Evolutionary conservation across 2,888 invertebrate species (phyloP), one percentile per base, ranked within the genome.

Genomic region (Caenorhabditis panamensis): DNA sequence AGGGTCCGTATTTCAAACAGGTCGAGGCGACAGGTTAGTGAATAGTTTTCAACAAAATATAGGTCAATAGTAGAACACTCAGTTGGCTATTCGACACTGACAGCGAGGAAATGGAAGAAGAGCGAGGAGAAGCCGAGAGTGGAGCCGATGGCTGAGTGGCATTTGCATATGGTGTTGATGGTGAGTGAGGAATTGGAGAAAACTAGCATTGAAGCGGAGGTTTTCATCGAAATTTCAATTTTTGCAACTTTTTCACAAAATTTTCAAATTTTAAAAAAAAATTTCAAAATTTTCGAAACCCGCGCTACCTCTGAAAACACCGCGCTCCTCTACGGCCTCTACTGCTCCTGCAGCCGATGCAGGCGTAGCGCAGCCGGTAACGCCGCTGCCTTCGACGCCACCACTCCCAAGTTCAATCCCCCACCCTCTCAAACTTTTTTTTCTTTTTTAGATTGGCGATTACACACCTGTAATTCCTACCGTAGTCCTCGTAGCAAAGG

Each of bases 1-100:
- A 68, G 0, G 78, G 71, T 4, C 75, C 81, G 2, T 81, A 59
- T 54, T 75, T 79, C 44, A 84, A 82, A 20, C 71, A 76, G 5
- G 26, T 84, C 22, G 20, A 28, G 8, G 22, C 72, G 22, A 67
- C 37, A 4, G 49, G 83, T 83, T 41, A 58, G 16, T 8, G 20
- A 18, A 36, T 16, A 54, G 49, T 66, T 64, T 28, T 41, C 28
- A 41, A 41, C 13, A 64, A 64, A 37, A 54, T 53, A 54, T 63
- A 61, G 24, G 6, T 58, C 20, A 36, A 47, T 28, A 54, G 28
- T 54, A 71, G 62, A 62, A 56, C 72, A 82, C 84, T 56, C 54
- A 67, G 44, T 28, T 49, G 11, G 13, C 24, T 16, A 11, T 16
- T 1, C 63, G 2, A 20, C 22, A 13, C 47, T 53, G 20, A 66